A percentile compares a stretch with the other conserved stretches of the same genome.
Evolutionary conservation across 92 coral and sea anemone genomes (phyloP).

Genomic region (Epizoanthus ramosus): DNA sequence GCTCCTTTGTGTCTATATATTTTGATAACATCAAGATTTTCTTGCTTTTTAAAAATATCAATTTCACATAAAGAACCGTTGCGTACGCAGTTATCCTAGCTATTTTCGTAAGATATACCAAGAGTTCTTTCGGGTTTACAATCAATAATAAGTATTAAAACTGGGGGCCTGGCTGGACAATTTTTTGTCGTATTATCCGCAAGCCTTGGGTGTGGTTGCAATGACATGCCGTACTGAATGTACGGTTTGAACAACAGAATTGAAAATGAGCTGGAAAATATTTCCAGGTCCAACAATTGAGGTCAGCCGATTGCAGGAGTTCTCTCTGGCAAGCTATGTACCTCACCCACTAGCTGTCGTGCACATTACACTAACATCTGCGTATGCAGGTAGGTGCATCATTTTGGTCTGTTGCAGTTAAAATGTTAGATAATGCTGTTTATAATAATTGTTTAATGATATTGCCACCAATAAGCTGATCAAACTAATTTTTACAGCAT

Average conservation of each 20-base stretch:
- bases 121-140: no score
- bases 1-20: no score
- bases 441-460: not conserved
- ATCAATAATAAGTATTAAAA: no score
- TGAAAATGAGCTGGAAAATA: not conserved
- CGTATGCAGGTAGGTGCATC: conserved; percentile 67
- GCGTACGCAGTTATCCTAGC: no score
- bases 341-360: conserved; percentile 97
- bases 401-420: not conserved
- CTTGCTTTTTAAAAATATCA: no score
- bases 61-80: no score
- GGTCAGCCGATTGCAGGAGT: conserved; percentile 87
- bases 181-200: not conserved
- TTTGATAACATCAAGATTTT: no score
- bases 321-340: conserved; percentile 89
- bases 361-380: conserved; percentile 89
- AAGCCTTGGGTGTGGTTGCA: not conserved
- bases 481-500: not conserved
- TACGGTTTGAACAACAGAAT: not conserved
- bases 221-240: not conserved
- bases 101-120: no score
- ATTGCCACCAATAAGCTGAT: not conserved
- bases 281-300: conserved; percentile 58
- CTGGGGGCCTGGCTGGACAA: no score
- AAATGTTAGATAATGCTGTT: not conserved